Percentiles rank a stretch among this genome's conserved stretches.
Conservation (phyloP, 1,140 invertebrate genomes). For the Drosophila sulfurigaster region DNA sequence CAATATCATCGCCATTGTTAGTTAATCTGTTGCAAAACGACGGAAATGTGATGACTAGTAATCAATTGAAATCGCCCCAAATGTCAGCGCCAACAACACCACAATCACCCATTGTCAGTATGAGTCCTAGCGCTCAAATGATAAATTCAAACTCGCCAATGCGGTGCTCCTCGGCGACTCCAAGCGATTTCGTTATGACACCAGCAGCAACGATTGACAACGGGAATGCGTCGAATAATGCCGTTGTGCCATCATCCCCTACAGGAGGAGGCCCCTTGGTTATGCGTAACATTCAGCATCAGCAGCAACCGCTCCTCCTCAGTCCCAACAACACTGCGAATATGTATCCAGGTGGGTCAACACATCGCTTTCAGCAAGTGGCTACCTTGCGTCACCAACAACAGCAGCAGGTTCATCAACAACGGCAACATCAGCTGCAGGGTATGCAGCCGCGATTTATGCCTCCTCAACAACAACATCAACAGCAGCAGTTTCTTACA, state of each 20-base stretch:
- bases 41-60: slow-evolving; percentile 85
- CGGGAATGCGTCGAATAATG: slow-evolving; percentile 61
- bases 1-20: slow-evolving; percentile 93
- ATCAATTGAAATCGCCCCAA: slow-evolving; percentile 73
- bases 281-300: slow-evolving; percentile 66
- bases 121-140: slow-evolving; percentile 75
- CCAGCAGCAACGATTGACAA: slow-evolving; percentile 53
- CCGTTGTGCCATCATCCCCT: slow-evolving; percentile 72
- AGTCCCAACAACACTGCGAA: slow-evolving; percentile 68
- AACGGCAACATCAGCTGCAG: slow-evolving; percentile 65
- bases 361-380: slow-evolving; percentile 72
- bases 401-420: slow-evolving; percentile 57
- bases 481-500: slow-evolving; percentile 57
- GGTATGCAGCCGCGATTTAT: slow-evolving; percentile 66
- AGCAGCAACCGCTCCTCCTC: slow-evolving; percentile 67
- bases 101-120: slow-evolving; percentile 63
- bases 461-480: slow-evolving; percentile 41
- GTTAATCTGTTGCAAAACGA: slow-evolving; percentile 97
- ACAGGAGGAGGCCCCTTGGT: slow-evolving; percentile 55
- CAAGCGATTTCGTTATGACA: slow-evolving; percentile 62
- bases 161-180: slow-evolving; percentile 62
- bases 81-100: slow-evolving; percentile 52
- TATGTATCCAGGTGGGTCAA: slow-evolving; percentile 70
- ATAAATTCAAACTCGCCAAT: slow-evolving; percentile 73
- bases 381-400: slow-evolving; percentile 48